These are phyloP conservation scores for Meteorus cinctellus DNA, from an alignment of 2,888 invertebrate genomes.

Conservation along the genomic window DNA sequence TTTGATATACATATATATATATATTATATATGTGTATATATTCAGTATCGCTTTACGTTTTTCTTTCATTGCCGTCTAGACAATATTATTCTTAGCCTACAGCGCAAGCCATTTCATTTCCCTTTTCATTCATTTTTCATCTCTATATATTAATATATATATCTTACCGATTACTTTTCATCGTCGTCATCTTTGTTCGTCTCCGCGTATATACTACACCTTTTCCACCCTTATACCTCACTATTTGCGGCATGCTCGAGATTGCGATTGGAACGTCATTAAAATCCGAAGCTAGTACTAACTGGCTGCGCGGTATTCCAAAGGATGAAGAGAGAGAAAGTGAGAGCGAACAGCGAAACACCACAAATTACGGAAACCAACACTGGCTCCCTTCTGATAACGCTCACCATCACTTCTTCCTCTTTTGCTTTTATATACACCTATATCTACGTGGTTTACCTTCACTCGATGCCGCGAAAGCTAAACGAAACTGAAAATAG, in stretches of 20 bases:
- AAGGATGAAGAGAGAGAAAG: not conserved
- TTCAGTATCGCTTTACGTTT: conserved; percentile 1
- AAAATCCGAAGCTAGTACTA: conserved; percentile 26
- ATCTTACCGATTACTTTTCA: conserved; percentile 15
- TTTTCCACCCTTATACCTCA: not conserved
- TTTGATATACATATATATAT: not conserved
- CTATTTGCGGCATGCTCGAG: conserved; percentile 7
- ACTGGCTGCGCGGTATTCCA: conserved; percentile 13
- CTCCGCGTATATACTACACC: not conserved
- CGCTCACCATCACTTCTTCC: not conserved
- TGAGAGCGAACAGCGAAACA: conserved; percentile 21
- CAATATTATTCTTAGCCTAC: conserved; percentile 31
- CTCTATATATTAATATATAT: not conserved
- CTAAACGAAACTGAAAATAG: not conserved
- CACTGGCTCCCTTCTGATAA: conserved; percentile 37
- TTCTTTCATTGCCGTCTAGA: conserved; percentile 24
- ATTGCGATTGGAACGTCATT: conserved; percentile 38
- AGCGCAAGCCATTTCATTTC: conserved; percentile 13
- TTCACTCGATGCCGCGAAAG: not conserved
- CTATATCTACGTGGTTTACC: not conserved
- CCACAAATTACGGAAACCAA: conserved; percentile 34
- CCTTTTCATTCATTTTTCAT: not conserved
- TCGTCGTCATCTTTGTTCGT: not conserved
- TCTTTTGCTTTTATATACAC: not conserved
- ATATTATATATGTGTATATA: no score